Evolutionary conservation across 1,140 invertebrate genomes (phyloP), one percentile per base, ranked within the genome.

Genomic region (Conus ventricosus): DNA sequence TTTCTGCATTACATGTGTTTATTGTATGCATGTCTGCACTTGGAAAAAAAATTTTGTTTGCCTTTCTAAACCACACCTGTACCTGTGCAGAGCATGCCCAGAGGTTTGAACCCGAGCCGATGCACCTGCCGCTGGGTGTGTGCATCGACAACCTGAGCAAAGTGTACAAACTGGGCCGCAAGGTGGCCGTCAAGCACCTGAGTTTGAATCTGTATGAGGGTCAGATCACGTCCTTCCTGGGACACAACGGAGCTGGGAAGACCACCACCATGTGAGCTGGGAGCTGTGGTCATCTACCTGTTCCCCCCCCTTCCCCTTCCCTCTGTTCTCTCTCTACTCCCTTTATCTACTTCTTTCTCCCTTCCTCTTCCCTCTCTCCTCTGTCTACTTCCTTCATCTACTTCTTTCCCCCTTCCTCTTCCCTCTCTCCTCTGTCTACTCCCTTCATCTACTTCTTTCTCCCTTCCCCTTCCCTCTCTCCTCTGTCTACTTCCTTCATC

Each of bases 111-210:
- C 88, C 92, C 10, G 96, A 97, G 53, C 96, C 96, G 15, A 91
- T 91, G 8, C 95, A 96, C 90, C 92, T 96, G 15, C 92, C 95
- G 3, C 92, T 96, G 63, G 97, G 97, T 5, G 95, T 97, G 25
- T 94, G 96, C 91, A 96, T 97, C 85, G 94, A 95, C 67, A 96
- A 97, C 85, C 93, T 97, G 1, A 95, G 95, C 23, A 97, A 97
- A 94, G 94, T 92, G 10, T 95, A 95, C 89, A 94, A 94, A 94
- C 95, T 91, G 93, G 96, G 89, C 92, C 95, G 91, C 82, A 95
- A 96, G 93, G 93, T 95, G 57, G 98, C 97, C 5, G 96, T 98
- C 4, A 96, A 97, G 71, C 96, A 97, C 82, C 94, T 97, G n/a
- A 95, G 90, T 88, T 87, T 97, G 20, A 96, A 95, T 87, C 95